Conservation (phyloP, 2,113 vertebrate species). For the Tursiops truncatus region DNA sequence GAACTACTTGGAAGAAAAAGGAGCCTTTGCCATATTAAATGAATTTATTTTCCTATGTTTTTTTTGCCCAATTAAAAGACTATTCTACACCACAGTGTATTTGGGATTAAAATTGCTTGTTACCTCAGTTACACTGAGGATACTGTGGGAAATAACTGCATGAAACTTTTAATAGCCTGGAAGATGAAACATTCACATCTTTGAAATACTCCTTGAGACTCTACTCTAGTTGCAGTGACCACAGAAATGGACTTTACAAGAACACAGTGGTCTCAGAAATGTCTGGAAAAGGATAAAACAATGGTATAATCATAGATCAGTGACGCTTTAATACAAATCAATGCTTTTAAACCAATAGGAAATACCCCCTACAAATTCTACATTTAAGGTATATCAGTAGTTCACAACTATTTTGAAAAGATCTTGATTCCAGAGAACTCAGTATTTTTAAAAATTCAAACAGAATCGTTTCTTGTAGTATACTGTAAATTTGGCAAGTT, state of each 20-base stretch:
- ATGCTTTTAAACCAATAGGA: neutral
- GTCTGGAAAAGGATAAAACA: neutral
- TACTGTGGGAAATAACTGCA: neutral
- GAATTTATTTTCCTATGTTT: neutral
- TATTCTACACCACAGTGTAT: neutral
- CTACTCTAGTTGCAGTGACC: neutral
- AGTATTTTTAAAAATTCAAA: neutral
- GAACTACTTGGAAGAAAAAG: neutral
- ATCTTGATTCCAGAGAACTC: neutral
- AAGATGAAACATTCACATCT: neutral
- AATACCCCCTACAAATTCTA: neutral
- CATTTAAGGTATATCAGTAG: neutral
- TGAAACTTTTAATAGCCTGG: neutral
- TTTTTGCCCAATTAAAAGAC: constrained; percentile 25
- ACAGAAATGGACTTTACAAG: neutral
- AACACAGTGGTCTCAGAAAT: neutral
- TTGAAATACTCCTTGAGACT: neutral
- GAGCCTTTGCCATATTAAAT: neutral
- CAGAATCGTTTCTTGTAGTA: neutral
- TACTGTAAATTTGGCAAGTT: neutral
- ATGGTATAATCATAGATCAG: neutral
- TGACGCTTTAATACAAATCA: neutral
- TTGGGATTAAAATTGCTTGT: neutral
- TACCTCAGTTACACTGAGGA: neutral
- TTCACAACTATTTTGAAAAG: neutral